Conservation (phyloP, 2,797 vertebrate species). For the Arnoldichthys spilopterus region DNA sequence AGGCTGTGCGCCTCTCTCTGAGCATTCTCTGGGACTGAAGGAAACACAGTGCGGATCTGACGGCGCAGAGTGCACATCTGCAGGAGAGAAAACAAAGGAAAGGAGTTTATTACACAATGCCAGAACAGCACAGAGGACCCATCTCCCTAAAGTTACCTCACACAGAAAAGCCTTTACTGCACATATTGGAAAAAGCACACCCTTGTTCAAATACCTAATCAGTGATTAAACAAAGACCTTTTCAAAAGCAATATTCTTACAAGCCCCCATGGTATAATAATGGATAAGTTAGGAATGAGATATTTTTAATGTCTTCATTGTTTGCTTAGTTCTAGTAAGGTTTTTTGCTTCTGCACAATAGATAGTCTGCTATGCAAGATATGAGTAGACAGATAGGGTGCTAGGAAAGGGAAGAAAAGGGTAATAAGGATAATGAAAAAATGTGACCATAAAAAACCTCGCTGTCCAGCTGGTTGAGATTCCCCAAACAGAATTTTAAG, state of each 20-base stretch:
- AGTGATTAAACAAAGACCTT: constrained; percentile 1
- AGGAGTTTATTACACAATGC: neutral
- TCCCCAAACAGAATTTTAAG: constrained; percentile 58
- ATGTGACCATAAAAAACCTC: neutral
- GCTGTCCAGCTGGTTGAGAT: constrained; percentile 60
- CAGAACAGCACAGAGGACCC: neutral
- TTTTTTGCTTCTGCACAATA: neutral
- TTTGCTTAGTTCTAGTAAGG: neutral
- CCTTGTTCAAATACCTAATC: constrained; percentile 19
- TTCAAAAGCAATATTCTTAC: constrained; percentile 3
- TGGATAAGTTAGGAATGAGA: neutral
- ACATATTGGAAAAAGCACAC: constrained; percentile 7
- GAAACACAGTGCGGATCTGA: constrained; percentile 84
- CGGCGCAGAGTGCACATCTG: constrained; percentile 88
- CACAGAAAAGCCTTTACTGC: neutral
- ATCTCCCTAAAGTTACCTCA: neutral
- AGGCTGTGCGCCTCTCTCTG: constrained; percentile 91
- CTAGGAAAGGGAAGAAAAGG: neutral
- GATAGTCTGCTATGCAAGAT: neutral
- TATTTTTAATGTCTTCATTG: neutral
- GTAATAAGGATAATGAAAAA: constrained; percentile 14
- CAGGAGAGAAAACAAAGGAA: constrained; percentile 48
- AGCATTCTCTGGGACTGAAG: constrained; percentile 90
- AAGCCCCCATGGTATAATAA: neutral
- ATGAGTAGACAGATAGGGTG: neutral